These are phyloP conservation scores for Orchesella flavescens DNA, from an alignment of 2,888 invertebrate species.

Conservation along the genomic window DNA sequence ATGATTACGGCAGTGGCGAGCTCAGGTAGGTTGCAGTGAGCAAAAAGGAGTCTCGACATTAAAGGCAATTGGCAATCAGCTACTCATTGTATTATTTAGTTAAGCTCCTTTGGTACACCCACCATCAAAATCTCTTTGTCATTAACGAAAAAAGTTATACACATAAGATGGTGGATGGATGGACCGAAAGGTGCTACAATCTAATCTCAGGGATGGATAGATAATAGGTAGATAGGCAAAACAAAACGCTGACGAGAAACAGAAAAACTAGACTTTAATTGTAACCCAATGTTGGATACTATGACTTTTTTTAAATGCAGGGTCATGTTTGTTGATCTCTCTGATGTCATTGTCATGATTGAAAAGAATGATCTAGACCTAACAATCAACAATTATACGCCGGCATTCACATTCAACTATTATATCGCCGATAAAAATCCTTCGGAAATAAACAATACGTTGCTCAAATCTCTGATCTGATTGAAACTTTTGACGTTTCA, in stretches of 20 bases:
- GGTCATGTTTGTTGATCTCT: constrained; percentile 6
- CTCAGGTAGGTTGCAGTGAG: constrained; percentile 25
- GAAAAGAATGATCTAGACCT: neutral
- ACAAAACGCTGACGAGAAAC: no score
- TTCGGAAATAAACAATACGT: neutral
- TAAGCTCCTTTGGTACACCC: constrained; percentile 50
- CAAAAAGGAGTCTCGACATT: constrained; percentile 50
- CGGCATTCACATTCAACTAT: no score
- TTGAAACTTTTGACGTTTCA: no score
- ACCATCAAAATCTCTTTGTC: constrained; percentile 33
- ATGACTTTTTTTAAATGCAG: constrained; percentile 10
- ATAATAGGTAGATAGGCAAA: no score
- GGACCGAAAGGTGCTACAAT: constrained; percentile 14
- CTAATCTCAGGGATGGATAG: neutral
- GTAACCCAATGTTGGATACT: neutral
- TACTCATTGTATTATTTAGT: constrained; percentile 52
- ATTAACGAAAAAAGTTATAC: constrained; percentile 29
- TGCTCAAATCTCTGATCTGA: neutral
- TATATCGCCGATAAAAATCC: no score
- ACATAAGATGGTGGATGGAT: constrained; percentile 10
- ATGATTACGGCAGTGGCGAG: constrained; percentile 2
- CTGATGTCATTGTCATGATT: constrained; percentile 7
- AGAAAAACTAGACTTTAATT: no score
- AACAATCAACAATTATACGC: no score
- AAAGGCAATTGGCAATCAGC: constrained; percentile 58